Conservation (phyloP, 2,113 vertebrate species). For the Dromaius novaehollandiae region DNA sequence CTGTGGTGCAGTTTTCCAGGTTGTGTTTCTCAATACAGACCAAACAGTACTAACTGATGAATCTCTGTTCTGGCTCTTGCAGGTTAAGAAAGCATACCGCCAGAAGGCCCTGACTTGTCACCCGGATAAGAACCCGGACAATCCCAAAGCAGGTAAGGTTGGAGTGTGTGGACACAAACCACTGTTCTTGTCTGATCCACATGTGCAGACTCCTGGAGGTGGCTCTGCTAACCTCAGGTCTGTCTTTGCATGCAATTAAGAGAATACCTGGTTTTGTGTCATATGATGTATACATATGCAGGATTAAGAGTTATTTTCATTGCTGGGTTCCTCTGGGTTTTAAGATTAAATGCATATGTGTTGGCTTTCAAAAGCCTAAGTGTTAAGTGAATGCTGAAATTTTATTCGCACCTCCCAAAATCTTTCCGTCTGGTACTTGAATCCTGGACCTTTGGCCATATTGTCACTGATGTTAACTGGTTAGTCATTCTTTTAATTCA, state of each 20-base stretch:
- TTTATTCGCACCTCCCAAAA: neutral
- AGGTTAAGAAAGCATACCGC: conserved; percentile 97
- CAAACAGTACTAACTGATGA: neutral
- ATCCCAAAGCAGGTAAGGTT: conserved; percentile 91
- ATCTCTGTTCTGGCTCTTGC: neutral
- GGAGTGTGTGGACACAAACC: neutral
- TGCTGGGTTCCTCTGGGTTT: neutral
- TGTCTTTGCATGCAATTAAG: neutral
- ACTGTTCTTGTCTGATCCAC: fast-evolving
- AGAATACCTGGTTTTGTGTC: neutral
- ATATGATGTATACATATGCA: fast-evolving
- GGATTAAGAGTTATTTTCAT: neutral
- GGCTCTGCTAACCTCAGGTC: neutral
- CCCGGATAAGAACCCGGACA: conserved; percentile 96
- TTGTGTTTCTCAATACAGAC: neutral
- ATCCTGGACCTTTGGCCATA: neutral
- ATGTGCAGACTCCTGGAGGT: neutral
- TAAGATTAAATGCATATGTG: neutral
- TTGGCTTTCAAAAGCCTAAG: neutral
- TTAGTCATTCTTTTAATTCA: neutral
- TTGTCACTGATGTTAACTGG: neutral
- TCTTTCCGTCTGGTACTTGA: fast-evolving
- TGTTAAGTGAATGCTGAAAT: neutral
- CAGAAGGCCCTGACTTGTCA: conserved; percentile 94
- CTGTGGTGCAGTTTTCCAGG: neutral